Evolutionary conservation across 2,888 invertebrate genomes (phyloP).

Genomic region (Microplitis manilae): DNA sequence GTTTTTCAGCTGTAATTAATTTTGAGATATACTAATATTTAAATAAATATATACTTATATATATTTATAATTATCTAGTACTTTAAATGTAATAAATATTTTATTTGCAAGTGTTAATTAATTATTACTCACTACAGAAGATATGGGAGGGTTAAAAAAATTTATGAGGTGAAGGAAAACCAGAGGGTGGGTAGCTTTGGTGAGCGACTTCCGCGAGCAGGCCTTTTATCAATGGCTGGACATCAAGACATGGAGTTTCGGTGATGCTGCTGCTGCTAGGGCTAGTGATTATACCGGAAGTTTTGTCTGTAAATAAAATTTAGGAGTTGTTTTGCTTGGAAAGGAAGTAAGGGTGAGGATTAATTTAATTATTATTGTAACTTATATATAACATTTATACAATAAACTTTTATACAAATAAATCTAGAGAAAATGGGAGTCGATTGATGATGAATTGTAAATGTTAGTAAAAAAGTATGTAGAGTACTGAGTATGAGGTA

Average conservation of each 20-base stretch:
- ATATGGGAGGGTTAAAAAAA: slow-evolving; percentile 50
- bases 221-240: slow-evolving; percentile 52
- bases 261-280: background rate
- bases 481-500: background rate
- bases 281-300: background rate
- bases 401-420: background rate
- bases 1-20: background rate
- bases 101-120: background rate
- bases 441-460: slow-evolving; percentile 5
- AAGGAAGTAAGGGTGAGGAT: background rate
- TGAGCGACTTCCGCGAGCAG: slow-evolving; percentile 64
- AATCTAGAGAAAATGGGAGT: background rate
- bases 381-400: background rate
- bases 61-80: background rate
- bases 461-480: background rate
- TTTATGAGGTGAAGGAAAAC: slow-evolving; percentile 54
- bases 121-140: slow-evolving; percentile 49
- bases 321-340: background rate
- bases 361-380: background rate
- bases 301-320: slow-evolving; percentile 48
- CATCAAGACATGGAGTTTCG: background rate
- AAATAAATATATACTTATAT: background rate
- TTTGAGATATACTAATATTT: background rate
- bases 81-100: background rate
- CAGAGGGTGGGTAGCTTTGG: slow-evolving; percentile 66